phyloP scores from a whole-genome alignment of 2,113 vertebrate species.

The Ophiodon elongatus region DNA sequence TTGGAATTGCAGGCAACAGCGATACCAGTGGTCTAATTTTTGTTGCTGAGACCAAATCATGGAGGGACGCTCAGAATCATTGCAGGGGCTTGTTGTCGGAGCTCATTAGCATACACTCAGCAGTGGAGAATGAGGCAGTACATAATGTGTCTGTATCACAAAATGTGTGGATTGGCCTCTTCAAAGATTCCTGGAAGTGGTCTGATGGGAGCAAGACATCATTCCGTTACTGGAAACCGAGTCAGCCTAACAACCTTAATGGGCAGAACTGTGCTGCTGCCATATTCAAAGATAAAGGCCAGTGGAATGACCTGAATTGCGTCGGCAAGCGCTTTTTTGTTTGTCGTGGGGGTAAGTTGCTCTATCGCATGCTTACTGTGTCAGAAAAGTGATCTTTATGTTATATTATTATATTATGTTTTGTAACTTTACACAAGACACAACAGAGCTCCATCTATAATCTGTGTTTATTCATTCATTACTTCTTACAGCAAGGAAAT shows the following conservation, averaged over 20 bases:
- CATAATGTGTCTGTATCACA: slow-evolving; percentile 17
- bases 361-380: not conserved
- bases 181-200: slow-evolving; percentile 80
- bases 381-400: slow-evolving; percentile 6
- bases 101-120: slow-evolving; percentile 68
- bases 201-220: slow-evolving; percentile 72
- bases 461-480: not conserved
- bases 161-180: slow-evolving; percentile 77
- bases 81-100: slow-evolving; percentile 69
- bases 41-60: slow-evolving; percentile 55
- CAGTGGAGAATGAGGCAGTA: slow-evolving; percentile 61
- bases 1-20: slow-evolving; percentile 37
- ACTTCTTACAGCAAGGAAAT: slow-evolving; percentile 47
- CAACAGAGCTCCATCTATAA: not conserved
- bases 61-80: slow-evolving; percentile 70
- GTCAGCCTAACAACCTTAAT: slow-evolving; percentile 24
- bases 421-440: not conserved
- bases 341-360: slow-evolving; percentile 69
- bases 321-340: slow-evolving; percentile 24
- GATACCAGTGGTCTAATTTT: slow-evolving; percentile 22
- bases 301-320: slow-evolving; percentile 71
- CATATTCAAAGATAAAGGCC: slow-evolving; percentile 42
- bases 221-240: slow-evolving; percentile 65
- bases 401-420: not conserved
- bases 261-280: slow-evolving; percentile 53